Conservation (phyloP, 2,888 invertebrate genomes). For the Teinopalpus imperialis region DNA sequence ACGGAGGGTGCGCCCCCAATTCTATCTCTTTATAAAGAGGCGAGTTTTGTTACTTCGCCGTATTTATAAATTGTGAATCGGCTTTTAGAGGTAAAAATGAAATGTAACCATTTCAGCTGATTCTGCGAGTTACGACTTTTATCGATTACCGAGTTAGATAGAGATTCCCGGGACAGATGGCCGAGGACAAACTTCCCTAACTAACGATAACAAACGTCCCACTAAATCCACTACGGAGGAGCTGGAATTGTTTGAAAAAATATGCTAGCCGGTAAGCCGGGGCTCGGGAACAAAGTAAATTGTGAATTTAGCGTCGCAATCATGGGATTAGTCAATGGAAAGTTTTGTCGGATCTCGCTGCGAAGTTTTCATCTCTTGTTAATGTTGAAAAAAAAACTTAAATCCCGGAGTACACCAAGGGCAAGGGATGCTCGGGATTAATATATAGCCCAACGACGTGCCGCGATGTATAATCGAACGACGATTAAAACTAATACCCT, state of each 20-base stretch:
- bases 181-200: constrained; percentile 43
- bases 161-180: constrained; percentile 27
- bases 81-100: constrained; percentile 28
- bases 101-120: constrained; percentile 27
- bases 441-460: constrained; percentile 43
- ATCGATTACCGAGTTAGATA: constrained; percentile 34
- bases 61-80: constrained; percentile 36
- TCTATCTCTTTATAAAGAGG: constrained; percentile 56
- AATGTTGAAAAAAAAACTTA: constrained; percentile 60
- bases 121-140: constrained; percentile 29
- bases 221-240: constrained; percentile 62
- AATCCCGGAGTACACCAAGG: constrained; percentile 43
- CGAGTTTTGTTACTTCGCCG: constrained; percentile 49
- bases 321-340: constrained; percentile 70
- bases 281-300: constrained; percentile 71
- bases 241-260: constrained; percentile 66
- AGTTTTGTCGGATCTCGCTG: constrained; percentile 50
- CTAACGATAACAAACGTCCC: constrained; percentile 67
- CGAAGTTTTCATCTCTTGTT: constrained; percentile 74
- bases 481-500: constrained; percentile 53
- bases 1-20: constrained; percentile 57
- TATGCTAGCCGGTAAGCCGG: constrained; percentile 65
- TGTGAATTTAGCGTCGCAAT: constrained; percentile 69
- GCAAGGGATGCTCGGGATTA: constrained; percentile 48
- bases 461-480: constrained; percentile 54